phyloP scores from a whole-genome alignment of 2,888 invertebrate species.

The Ornithoptera alexandrae region DNA sequence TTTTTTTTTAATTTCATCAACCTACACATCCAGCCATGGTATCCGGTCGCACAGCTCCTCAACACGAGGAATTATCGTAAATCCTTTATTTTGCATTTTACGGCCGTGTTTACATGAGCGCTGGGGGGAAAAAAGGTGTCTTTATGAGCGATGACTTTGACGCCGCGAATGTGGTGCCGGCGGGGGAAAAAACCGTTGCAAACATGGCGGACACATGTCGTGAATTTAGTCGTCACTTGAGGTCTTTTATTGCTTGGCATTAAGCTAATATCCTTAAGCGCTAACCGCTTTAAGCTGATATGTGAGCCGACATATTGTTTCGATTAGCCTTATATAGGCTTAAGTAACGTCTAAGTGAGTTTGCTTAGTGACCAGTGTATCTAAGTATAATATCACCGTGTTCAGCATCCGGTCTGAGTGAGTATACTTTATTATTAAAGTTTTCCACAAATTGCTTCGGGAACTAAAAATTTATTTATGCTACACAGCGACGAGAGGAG shows the following conservation, averaged over 20 bases:
- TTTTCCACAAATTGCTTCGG: too few relatives aligned
- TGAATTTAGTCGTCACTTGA: constrained; percentile 12
- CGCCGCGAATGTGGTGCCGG: background rate
- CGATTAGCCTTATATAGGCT: background rate
- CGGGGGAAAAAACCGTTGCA: background rate
- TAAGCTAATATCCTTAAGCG: constrained; percentile 1
- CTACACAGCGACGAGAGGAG: too few relatives aligned
- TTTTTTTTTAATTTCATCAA: too few relatives aligned
- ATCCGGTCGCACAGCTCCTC: constrained; percentile 35
- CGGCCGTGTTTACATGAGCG: constrained; percentile 34
- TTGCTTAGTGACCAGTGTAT: too few relatives aligned
- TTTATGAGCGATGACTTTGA: constrained; percentile 9
- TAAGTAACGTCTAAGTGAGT: background rate
- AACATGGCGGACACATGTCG: constrained; percentile 5
- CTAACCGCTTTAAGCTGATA: background rate
- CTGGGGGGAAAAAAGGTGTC: constrained; percentile 1
- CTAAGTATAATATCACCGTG: too few relatives aligned
- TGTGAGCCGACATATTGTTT: constrained; percentile 3
- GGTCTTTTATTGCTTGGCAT: constrained; percentile 5
- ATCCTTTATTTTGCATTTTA: constrained; percentile 39
- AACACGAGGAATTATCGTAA: constrained; percentile 36
- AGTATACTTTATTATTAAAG: too few relatives aligned
- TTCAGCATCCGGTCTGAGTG: too few relatives aligned
- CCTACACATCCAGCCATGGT: too few relatives aligned
- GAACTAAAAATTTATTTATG: too few relatives aligned